phyloP scores from a whole-genome alignment of 2,888 invertebrate genomes.

The Pseudococcus jackbeardsleyi region DNA sequence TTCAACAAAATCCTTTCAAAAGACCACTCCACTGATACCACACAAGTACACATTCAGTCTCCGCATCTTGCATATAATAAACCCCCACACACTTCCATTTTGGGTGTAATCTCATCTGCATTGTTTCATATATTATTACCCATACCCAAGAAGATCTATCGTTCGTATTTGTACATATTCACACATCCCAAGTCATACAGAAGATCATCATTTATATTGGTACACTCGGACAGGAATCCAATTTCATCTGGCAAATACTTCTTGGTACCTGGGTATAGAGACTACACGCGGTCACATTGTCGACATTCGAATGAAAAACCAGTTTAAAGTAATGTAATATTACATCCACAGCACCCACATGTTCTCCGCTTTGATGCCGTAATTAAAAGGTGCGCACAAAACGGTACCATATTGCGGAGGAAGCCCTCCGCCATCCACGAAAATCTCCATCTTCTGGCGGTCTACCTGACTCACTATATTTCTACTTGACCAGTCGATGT shows the following conservation, averaged over 20 bases:
- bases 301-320: background rate
- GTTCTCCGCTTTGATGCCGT: background rate
- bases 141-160: background rate
- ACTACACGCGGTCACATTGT: slow-evolving; percentile 20
- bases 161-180: background rate
- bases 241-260: background rate
- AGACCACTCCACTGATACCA: background rate
- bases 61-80: too few species aligned
- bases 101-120: slow-evolving; percentile 20
- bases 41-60: background rate
- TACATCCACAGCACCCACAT: slow-evolving; percentile 31
- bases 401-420: slow-evolving; percentile 11
- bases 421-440: background rate
- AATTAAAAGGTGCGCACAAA: slow-evolving; percentile 25
- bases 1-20: background rate
- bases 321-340: slow-evolving; percentile 28
- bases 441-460: background rate
- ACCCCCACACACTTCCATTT: background rate
- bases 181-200: background rate
- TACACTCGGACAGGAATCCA: slow-evolving; percentile 1
- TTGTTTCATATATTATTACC: slow-evolving; percentile 18
- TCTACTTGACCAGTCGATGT: background rate
- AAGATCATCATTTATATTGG: background rate
- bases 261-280: background rate
- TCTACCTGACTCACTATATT: background rate